Base-by-base conservation (phyloP, 2,888 invertebrate species). In the Clivina fossor region DNA sequence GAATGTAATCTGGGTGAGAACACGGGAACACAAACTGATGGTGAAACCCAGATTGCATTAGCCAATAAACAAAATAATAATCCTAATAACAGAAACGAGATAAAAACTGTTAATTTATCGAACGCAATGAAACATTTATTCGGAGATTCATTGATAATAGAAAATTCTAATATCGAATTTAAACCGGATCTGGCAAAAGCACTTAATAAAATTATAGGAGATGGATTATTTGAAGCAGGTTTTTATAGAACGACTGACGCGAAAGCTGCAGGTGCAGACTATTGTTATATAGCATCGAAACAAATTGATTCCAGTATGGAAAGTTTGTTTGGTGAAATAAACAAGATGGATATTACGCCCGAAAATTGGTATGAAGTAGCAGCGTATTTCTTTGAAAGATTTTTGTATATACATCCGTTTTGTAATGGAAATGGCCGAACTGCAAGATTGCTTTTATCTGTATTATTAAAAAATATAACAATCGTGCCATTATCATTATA, bases 281-380 rank as follows among this genome's bases (percentile, higher is more conserved):
- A n/a, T n/a, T n/a, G n/a, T n/a, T n/a, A n/a, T 4, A 7, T n/a
- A 32, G 32, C 4, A 11, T 13, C 32, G 9, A 4, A 32, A 11
- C n/a, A 11, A n/a, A 32, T 32, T 7, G n/a, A 4, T 3, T 4
- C 4, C 9, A n/a, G 13, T 32, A 32, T 32, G 32, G 5, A 7
- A 3, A n/a, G 13, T 4, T n/a, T 32, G n/a, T 32, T 32, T 32
- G n/a, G 13, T 7, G n/a, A 4, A 3, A 32, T 32, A 11, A 32
- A 32, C 4, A 4, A 32, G 4, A 32, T 4, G n/a, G n/a, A 32
- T 11, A 32, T 32, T 13, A 32, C 32, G 4, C 13, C n/a, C 5
- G n/a, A n/a, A 32, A 32, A 32, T 32, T 32, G 32, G 32, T 32
- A 32, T 32, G n/a, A 32, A 32, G n/a, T n/a, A 7, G 32, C 5